Conservation (phyloP, 2,797 vertebrate genomes). For the Lophotriccus pileatus region DNA sequence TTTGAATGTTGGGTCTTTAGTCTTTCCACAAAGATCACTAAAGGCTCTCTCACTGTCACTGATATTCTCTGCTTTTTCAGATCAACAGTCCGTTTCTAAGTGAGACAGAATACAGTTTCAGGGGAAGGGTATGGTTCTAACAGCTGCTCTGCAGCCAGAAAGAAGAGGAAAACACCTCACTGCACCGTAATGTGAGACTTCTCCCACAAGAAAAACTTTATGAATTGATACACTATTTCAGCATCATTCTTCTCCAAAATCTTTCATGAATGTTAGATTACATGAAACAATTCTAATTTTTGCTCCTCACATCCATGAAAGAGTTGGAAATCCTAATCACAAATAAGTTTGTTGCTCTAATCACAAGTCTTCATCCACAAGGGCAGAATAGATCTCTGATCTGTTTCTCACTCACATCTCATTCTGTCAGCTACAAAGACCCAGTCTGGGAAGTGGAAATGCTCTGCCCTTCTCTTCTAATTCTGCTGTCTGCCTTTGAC, state of each 20-base stretch:
- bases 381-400: not conserved
- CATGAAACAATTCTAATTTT: not conserved
- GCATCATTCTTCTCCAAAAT: not conserved
- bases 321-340: not conserved
- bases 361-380: not conserved
- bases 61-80: not conserved
- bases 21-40: not conserved
- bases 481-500: not conserved
- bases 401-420: not conserved
- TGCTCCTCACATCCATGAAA: fast-evolving
- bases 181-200: not conserved
- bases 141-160: not conserved
- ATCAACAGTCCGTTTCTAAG: not conserved
- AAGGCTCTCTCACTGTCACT: not conserved
- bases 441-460: not conserved
- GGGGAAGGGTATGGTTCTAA: not conserved
- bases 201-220: not conserved
- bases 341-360: not conserved
- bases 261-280: not conserved
- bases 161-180: not conserved
- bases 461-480: not conserved
- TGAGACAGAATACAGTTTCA: not conserved
- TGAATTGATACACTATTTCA: not conserved
- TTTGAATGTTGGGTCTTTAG: not conserved
- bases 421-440: not conserved